phyloP scores from a whole-genome alignment of 2,797 vertebrate genomes.

The Danio jaintianensis region DNA sequence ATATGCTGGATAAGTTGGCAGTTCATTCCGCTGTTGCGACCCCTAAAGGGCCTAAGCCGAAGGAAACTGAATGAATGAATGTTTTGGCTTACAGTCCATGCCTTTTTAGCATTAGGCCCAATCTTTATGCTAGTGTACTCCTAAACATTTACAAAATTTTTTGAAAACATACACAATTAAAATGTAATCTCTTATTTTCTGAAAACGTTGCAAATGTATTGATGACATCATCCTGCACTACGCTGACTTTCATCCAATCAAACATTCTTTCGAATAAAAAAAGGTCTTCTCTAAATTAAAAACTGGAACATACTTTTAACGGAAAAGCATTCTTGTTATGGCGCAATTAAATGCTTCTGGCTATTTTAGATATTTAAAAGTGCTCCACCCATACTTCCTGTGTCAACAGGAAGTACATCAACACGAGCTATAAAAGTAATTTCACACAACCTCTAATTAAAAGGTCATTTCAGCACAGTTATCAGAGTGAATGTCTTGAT shows the following conservation, averaged over 20 bases:
- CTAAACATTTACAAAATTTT: not conserved
- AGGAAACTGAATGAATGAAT: too few relatives aligned
- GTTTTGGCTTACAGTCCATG: too few relatives aligned
- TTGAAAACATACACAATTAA: too few relatives aligned
- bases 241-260: not conserved
- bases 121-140: not conserved
- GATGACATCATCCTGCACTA: slow-evolving; percentile 10
- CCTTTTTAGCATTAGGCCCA: not conserved
- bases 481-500: not conserved
- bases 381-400: not conserved
- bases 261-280: not conserved
- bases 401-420: slow-evolving; percentile 2
- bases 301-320: not conserved
- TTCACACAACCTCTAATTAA: not conserved
- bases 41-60: too few relatives aligned
- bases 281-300: not conserved
- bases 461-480: not conserved
- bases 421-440: not conserved
- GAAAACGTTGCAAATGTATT: not conserved
- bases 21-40: too few relatives aligned
- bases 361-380: not conserved
- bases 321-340: not conserved
- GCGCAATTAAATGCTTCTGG: not conserved
- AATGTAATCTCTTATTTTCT: not conserved
- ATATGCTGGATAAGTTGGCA: too few relatives aligned